Evolutionary conservation across 2,797 vertebrate species (phyloP).

Genomic region (Mus caroli): DNA sequence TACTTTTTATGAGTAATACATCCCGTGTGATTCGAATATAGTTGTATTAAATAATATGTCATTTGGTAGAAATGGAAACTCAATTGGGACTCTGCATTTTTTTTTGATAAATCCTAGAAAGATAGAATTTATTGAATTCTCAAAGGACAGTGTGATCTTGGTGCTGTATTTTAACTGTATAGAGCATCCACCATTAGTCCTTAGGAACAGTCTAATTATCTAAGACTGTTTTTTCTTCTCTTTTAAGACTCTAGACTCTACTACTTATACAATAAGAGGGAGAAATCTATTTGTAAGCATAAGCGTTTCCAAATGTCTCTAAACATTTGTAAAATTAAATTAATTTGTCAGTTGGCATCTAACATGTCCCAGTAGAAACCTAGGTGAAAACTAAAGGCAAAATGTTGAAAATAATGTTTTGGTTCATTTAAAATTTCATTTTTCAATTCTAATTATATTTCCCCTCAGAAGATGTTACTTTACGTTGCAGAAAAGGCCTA

Average conservation of each 20-base stretch:
- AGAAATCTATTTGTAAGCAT: slow-evolving; percentile 11
- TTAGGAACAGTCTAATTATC: neutral
- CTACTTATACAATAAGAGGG: neutral
- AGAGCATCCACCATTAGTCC: neutral
- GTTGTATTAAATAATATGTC: neutral
- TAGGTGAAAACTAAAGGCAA: neutral
- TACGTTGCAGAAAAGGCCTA: slow-evolving; percentile 21
- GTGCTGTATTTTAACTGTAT: neutral
- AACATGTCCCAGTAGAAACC: neutral
- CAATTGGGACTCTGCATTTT: neutral
- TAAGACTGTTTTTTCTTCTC: neutral
- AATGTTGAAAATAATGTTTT: slow-evolving; percentile 51
- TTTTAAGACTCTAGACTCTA: neutral
- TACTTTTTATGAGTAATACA: neutral
- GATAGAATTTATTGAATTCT: slow-evolving; percentile 54
- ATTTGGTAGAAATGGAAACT: slow-evolving; percentile 20
- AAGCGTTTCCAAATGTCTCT: neutral
- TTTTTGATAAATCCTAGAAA: neutral
- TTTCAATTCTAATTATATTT: slow-evolving; percentile 55
- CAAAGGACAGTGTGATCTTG: neutral
- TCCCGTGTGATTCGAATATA: neutral
- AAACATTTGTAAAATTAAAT: neutral
- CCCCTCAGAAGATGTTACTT: neutral
- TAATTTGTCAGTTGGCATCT: slow-evolving; percentile 27
- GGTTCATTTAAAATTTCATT: neutral